Evolutionary conservation across 92 coral and sea anemone species (phyloP), one percentile per base, ranked within the genome.

Genomic region (Nematostella vectensis): DNA sequence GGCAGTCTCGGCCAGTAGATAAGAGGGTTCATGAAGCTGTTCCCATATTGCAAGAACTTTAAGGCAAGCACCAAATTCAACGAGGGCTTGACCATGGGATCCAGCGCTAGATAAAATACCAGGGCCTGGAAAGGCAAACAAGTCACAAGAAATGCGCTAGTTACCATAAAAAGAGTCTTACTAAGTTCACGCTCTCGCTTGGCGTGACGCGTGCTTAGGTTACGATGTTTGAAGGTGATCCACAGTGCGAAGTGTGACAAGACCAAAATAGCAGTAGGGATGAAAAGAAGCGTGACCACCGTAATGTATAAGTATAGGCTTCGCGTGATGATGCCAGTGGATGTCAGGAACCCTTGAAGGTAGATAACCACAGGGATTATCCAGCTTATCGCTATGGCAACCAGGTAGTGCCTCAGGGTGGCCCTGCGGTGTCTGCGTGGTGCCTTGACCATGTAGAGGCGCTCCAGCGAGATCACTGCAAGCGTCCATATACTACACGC

Each of bases 11-110:
- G 75, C 28, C 88, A 85, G 50, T 85, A 85, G 48, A 85, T 75
- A 22, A 85, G 67, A 11, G 94, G 94, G 56, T 85, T 85, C 62
- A 85, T 85, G 57, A 85, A 87, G 2, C 87, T 74, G 68, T 85
- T 85, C 19, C 80, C 65, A 43, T 80, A 80, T 42, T 85, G 94
- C 48, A 85, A 62, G 23, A 80, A 28, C 54, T 85, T 85, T 23
- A 66, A 55, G 4, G 72, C 62, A 0, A 66, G 40, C 17, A 55
- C 47, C 25, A 66, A 33, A 2, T 11, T 27, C 11, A 39, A 4
- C 15, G 54, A 28, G 1, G 47, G 54, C 0, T 16, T 18, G 16
- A 45, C 22, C 2, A 3, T 22, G 1, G 72, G 72, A 20, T 43
- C 50, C n/a, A 66, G 45, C 39, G 72, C 72, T 37, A 55, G 54